Evolutionary conservation across 2,113 vertebrate genomes (phyloP).

Genomic region (Myotis davidii): DNA sequence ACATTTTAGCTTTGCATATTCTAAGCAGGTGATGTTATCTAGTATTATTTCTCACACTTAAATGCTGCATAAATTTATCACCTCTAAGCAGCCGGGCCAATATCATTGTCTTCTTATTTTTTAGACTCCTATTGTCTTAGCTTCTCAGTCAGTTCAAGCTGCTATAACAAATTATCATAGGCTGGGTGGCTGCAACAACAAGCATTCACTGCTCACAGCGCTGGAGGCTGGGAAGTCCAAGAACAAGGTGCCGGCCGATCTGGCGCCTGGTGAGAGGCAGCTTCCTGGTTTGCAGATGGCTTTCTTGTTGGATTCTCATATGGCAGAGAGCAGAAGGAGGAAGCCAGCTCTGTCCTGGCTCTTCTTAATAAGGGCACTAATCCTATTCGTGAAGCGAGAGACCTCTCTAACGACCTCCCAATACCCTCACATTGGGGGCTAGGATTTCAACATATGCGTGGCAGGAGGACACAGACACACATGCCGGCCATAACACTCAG

Average conservation of each 20-base stretch:
- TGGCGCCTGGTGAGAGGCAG: constrained; percentile 9
- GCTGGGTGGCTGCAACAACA: not conserved
- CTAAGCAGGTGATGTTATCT: constrained; percentile 79
- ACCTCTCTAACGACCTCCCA: not conserved
- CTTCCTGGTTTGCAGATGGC: constrained; percentile 36
- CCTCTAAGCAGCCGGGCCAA: constrained; percentile 52
- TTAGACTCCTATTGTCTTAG: constrained; percentile 41
- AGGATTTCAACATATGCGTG: not conserved
- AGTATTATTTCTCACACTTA: constrained; percentile 69
- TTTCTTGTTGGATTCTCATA: not conserved
- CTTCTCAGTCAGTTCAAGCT: not conserved
- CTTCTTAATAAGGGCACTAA: not conserved
- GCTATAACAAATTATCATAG: not conserved
- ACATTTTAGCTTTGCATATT: constrained; percentile 75
- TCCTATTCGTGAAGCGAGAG: not conserved
- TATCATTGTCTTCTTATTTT: constrained; percentile 37
- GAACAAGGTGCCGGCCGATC: not conserved
- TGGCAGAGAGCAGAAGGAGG: not conserved
- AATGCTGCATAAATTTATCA: constrained; percentile 69
- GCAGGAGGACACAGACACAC: not conserved
- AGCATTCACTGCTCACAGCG: not conserved
- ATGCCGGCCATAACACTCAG: not conserved
- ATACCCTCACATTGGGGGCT: not conserved
- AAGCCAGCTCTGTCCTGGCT: not conserved
- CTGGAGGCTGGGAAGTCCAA: not conserved